Base-by-base conservation (phyloP, 1,140 invertebrate species). In the Temnothorax curvispinosus region DNA sequence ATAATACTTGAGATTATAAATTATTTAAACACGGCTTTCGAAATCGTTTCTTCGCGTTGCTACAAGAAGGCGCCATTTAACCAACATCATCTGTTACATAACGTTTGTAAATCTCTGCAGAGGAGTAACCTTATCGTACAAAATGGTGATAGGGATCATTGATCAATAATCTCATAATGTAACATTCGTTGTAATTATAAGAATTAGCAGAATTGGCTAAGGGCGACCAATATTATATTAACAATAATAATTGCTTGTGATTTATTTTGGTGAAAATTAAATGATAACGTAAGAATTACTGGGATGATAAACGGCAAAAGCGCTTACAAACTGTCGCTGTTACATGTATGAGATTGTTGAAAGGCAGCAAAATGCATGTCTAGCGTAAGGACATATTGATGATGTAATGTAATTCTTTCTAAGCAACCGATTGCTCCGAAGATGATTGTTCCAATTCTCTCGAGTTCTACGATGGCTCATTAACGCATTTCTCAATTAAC, bases 121-220 rank as follows among this genome's bases (percentile, higher is more conserved):
- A 88, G 18, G 58, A 90, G 82, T 91, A 89, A 76, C 88, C 75
- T 91, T 91, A 81, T 91, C 86, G 89, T 91, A 91, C 90, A 91
- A 91, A 91, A 90, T 90, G 90, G 90, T 91, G 89, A 91, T 91
- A 90, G 90, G 90, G 90, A 91, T 91, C 90, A 91, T 90, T 90
- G 77, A 91, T 47, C 87, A 91, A 91, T 87, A 91, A 91, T 91
- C 88, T 91, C 90, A 91, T 91, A 89, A 89, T 91, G 89, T 90
- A 90, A 89, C 87, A 81, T 86, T 88, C 67, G 60, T 91, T 88
- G 75, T 90, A 87, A 89, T 91, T 89, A 87, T 85, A 89, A 87
- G 35, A 87, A 35, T 64, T 75, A 76, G 44, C n/a, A 64, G n/a
- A 84, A 78, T 88, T 71, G 72, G 67, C 47, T 87, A 60, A 71